Base-by-base conservation (phyloP, 2,113 vertebrate genomes). In the Okapia johnstoni region DNA sequence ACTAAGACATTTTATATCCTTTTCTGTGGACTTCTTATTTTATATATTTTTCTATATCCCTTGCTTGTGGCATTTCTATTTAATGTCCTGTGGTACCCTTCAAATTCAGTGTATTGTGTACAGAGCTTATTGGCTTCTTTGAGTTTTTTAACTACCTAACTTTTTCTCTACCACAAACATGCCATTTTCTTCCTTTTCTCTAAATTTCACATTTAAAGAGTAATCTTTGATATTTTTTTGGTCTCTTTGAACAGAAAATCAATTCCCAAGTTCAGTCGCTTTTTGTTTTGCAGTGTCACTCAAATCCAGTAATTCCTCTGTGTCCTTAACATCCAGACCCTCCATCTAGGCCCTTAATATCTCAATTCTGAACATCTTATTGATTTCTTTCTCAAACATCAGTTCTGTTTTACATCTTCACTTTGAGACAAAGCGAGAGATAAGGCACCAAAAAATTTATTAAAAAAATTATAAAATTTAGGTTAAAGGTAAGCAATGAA, bases 181-280 rank as follows among this genome's bases (percentile, higher is more conserved):
- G 50, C 63, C 46, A 36, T 92, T 95, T 96, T 95, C 84, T 93
- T 94, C 11, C 33, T 89, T 97, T 80, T 81, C 54, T 91, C 52
- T 58, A 87, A 91, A 86, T 97, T 92, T 96, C 84, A 96, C 86
- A 96, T 89, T 57, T 95, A 96, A 89, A 89, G 79, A 77, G 40
- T 94, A 93, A 92, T 96, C 88, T 97, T 87, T 89, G 81, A 97
- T 96, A 96, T 11, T 7, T 87, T 87, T 95, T 94, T 90, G 81
- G 76, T 95, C 28, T 97, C 43, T 94, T 91, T 96, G 87, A 96
- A 88, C 85, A 97, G 95, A 97, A 97, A 97, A 98, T 98, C 96
- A 96, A 89, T 98, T 91, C 36, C 25, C 36, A 91, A 91, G 94
- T 96, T 97, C 70, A 98, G 88, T 95, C 70, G 57, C 76, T 96